These are phyloP conservation scores for Xyrauchen texanus DNA, from an alignment of 2,113 vertebrate species.

Conservation along the genomic window DNA sequence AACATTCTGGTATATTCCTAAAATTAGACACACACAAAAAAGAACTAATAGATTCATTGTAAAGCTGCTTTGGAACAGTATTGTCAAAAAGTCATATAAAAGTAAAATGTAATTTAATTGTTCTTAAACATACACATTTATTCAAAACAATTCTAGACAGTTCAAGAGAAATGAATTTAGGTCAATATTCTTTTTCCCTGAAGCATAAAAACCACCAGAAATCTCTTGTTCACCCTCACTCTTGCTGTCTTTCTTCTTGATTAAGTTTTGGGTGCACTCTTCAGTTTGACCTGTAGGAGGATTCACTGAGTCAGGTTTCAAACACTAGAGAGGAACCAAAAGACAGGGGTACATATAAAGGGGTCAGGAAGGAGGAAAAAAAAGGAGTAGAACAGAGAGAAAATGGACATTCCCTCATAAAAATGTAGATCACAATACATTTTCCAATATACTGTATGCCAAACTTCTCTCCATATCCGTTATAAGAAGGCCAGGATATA, in stretches of 20 bases:
- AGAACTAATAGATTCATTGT: too few species aligned
- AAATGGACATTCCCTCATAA: background rate
- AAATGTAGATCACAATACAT: background rate
- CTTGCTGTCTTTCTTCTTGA: too few species aligned
- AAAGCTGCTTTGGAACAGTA: too few species aligned
- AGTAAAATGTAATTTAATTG: too few species aligned
- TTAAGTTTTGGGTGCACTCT: conserved; percentile 59
- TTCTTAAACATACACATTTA: too few species aligned
- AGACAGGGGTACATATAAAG: conserved; percentile 8
- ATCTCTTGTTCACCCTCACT: background rate
- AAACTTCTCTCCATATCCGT: background rate
- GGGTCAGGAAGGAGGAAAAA: background rate
- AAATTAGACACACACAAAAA: too few species aligned
- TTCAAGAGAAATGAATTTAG: too few species aligned
- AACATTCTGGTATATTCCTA: too few species aligned
- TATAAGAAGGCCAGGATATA: background rate
- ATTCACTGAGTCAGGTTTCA: conserved; percentile 59
- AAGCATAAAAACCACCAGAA: background rate
- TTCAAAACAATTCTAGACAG: too few species aligned
- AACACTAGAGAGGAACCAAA: background rate
- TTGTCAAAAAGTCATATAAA: too few species aligned
- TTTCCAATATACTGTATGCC: too few species aligned
- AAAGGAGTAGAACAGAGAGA: background rate
- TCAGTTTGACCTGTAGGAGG: conserved; percentile 61
- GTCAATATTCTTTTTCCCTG: too few species aligned